A percentile compares a stretch with the other conserved stretches of the same genome.
phyloP scores from a whole-genome alignment of 2,797 vertebrate species.

The Anabas testudineus region DNA sequence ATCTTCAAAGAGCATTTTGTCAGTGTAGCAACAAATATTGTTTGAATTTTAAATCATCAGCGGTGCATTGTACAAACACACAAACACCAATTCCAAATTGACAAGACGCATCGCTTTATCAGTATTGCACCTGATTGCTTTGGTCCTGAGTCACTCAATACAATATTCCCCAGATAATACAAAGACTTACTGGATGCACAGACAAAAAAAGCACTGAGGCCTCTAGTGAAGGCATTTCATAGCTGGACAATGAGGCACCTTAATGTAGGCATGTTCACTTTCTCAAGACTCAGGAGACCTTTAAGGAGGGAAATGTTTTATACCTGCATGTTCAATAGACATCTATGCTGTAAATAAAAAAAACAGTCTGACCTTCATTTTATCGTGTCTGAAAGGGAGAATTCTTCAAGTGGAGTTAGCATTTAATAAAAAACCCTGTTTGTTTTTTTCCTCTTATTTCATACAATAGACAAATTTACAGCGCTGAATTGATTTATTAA shows the following conservation, averaged over 20 bases:
- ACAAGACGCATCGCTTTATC: conserved; percentile 1
- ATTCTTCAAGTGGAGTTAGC: conserved; percentile 16
- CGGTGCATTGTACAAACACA: not conserved
- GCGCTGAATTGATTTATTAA: conserved; percentile 24
- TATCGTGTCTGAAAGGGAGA: conserved; percentile 23
- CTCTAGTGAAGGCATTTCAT: conserved; percentile 34
- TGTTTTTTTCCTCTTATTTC: not conserved
- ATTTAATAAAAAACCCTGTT: not conserved
- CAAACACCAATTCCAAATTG: conserved; percentile 4
- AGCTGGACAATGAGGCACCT: conserved; percentile 32
- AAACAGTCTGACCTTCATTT: conserved; percentile 47
- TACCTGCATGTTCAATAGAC: conserved; percentile 62
- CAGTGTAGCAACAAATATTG: conserved; percentile 1
- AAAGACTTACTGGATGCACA: not conserved
- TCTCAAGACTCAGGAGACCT: conserved; percentile 64
- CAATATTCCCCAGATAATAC: not conserved
- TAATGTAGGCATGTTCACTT: conserved; percentile 43
- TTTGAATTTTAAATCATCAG: conserved; percentile 10
- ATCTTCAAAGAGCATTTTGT: conserved; percentile 1
- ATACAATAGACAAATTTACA: not conserved
- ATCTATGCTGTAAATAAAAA: conserved; percentile 50
- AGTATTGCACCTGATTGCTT: not conserved
- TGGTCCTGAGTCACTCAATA: not conserved
- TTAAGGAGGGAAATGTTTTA: conserved; percentile 53
- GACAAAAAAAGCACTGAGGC: conserved; percentile 27